phyloP scores from a whole-genome alignment of 2,888 invertebrate genomes.

The Lasioglossum figueresi region DNA sequence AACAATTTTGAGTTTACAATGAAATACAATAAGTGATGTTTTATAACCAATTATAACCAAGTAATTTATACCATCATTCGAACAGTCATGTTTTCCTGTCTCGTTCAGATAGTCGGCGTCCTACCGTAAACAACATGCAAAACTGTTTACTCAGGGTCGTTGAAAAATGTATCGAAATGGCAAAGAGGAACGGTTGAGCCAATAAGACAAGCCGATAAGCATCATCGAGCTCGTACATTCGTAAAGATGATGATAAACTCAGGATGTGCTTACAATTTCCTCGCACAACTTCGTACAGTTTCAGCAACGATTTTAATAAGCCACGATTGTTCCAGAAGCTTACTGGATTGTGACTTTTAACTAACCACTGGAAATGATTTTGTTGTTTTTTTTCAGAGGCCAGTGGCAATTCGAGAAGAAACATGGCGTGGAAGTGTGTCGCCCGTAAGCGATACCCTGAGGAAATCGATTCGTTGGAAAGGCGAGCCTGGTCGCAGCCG shows the following conservation, averaged over 20 bases:
- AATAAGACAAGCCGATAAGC: too few species aligned
- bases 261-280: not conserved
- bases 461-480: slow-evolving; percentile 52
- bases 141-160: too few species aligned
- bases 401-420: slow-evolving; percentile 34
- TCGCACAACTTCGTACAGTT: not conserved
- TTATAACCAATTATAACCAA: too few species aligned
- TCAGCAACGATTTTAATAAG: not conserved
- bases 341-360: not conserved
- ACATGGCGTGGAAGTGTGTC: slow-evolving; percentile 39
- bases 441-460: slow-evolving; percentile 50
- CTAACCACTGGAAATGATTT: not conserved
- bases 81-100: too few species aligned
- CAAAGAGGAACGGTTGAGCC: too few species aligned
- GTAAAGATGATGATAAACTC: not conserved
- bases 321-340: not conserved
- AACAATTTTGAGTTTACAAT: too few species aligned
- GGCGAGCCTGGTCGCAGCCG: slow-evolving; percentile 33
- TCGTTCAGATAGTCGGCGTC: too few species aligned
- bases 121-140: too few species aligned
- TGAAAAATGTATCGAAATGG: too few species aligned
- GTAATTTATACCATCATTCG: too few species aligned
- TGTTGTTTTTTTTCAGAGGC: not conserved
- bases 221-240: too few species aligned
- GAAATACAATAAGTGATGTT: too few species aligned